Conservation (phyloP, 2,888 invertebrate species). For the Drosophila yooni region DNA sequence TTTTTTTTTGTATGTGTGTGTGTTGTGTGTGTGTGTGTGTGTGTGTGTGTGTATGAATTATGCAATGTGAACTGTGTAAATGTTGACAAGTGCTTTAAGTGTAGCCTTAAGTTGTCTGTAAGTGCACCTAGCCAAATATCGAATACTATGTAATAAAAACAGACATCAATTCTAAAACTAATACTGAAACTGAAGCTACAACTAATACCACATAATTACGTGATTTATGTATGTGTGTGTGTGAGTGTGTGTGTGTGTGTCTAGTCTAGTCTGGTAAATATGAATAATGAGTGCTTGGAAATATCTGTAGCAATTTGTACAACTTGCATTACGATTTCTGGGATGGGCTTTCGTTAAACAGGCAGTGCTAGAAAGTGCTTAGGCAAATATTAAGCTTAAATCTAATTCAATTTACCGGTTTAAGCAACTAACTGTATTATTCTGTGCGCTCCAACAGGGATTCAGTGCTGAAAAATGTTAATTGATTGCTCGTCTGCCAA, state of each 20-base stretch:
- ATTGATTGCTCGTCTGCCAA: neutral
- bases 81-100: constrained; percentile 49
- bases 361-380: neutral
- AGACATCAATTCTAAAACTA: constrained; percentile 13
- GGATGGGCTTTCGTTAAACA: neutral
- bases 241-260: constrained; percentile 7
- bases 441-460: neutral
- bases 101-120: constrained; percentile 55
- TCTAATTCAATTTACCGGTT: neutral
- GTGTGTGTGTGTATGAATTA: constrained; percentile 8
- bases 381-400: neutral
- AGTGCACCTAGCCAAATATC: constrained; percentile 44
- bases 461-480: neutral
- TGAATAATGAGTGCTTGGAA: constrained; percentile 31
- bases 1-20: neutral
- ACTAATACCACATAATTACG: constrained; percentile 33
- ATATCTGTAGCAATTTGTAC: constrained; percentile 17
- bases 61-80: constrained; percentile 45
- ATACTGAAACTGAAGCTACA: constrained; percentile 14
- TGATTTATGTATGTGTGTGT: constrained; percentile 11
- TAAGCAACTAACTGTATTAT: neutral
- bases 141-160: constrained; percentile 17
- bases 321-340: neutral
- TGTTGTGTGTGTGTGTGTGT: neutral
- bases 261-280: constrained; percentile 41